Percentiles rank a stretch among this genome's conserved stretches.
These are phyloP conservation scores for Corapipo altera DNA, from an alignment of 2,113 vertebrate species.

Conservation along the genomic window DNA sequence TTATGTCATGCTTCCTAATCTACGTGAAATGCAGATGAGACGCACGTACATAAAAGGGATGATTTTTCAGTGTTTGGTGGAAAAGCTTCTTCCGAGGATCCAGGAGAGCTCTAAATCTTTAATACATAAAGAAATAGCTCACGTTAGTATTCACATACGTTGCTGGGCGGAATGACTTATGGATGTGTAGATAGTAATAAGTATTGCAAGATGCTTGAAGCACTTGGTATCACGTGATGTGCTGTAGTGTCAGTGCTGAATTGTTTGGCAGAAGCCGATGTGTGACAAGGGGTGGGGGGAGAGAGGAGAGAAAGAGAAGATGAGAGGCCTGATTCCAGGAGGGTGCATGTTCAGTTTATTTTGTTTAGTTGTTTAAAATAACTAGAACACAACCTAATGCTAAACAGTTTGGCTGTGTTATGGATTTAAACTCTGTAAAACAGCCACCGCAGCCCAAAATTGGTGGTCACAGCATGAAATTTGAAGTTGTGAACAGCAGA, in stretches of 20 bases:
- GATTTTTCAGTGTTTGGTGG: background rate
- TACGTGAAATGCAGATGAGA: background rate
- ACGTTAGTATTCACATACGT: background rate
- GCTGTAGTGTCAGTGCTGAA: constrained; percentile 19
- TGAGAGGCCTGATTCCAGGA: constrained; percentile 18
- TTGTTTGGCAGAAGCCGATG: constrained; percentile 51
- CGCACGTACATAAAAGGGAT: background rate
- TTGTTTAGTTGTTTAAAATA: background rate
- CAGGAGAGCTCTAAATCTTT: constrained; percentile 7
- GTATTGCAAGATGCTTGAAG: constrained; percentile 52
- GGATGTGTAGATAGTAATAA: constrained; percentile 59
- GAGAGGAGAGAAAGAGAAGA: constrained; percentile 8
- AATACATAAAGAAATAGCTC: background rate
- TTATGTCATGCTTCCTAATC: background rate
- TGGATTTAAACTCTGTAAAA: background rate
- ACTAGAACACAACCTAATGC: background rate
- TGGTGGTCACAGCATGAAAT: background rate
- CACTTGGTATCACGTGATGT: background rate
- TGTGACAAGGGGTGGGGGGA: constrained; percentile 25
- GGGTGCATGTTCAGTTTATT: background rate
- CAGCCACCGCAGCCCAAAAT: background rate
- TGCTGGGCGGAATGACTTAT: constrained; percentile 32
- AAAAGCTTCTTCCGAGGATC: background rate
- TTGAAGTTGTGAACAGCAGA: constrained; percentile 4
- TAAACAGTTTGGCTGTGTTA: background rate